Percentiles rank a stretch among this genome's conserved stretches.
phyloP scores from a whole-genome alignment of 2,113 vertebrate species.

The Brachyhypopomus occidentalis region DNA sequence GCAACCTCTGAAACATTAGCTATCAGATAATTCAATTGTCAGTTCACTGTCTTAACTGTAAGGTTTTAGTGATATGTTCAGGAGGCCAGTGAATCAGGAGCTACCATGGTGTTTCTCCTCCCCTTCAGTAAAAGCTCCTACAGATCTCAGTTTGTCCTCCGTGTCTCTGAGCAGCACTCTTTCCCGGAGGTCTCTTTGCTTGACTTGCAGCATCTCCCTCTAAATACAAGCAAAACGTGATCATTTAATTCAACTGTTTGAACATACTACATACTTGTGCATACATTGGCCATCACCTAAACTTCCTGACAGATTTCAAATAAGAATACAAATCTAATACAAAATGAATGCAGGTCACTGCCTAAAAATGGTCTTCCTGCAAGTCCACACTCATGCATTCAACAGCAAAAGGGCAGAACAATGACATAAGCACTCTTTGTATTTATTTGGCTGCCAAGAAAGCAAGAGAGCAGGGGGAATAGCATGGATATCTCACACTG shows the following conservation, averaged over 20 bases:
- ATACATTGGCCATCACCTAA: background rate
- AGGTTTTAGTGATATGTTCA: slow-evolving; percentile 22
- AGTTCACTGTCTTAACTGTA: background rate
- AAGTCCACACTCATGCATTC: background rate
- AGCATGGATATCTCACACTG: slow-evolving; percentile 66
- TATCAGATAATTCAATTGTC: background rate
- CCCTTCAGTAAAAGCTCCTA: slow-evolving; percentile 31
- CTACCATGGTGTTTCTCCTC: slow-evolving; percentile 52
- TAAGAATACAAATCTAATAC: background rate
- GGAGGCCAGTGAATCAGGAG: background rate
- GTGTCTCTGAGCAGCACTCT: slow-evolving; percentile 42
- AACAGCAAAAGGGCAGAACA: background rate
- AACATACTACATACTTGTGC: background rate
- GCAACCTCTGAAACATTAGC: slow-evolving; percentile 37
- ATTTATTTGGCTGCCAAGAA: background rate
- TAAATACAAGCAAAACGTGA: slow-evolving; percentile 46
- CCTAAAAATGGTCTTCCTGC: background rate
- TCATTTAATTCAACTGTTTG: background rate
- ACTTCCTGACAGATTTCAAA: background rate
- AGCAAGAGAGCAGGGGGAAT: slow-evolving; percentile 7
- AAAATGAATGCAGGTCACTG: background rate
- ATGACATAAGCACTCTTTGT: background rate
- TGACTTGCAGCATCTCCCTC: slow-evolving; percentile 52
- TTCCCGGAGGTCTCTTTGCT: slow-evolving; percentile 51
- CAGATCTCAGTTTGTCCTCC: slow-evolving; percentile 50